Evolutionary conservation across 92 coral and sea anemone genomes (phyloP).

Genomic region (Montipora capitata): DNA sequence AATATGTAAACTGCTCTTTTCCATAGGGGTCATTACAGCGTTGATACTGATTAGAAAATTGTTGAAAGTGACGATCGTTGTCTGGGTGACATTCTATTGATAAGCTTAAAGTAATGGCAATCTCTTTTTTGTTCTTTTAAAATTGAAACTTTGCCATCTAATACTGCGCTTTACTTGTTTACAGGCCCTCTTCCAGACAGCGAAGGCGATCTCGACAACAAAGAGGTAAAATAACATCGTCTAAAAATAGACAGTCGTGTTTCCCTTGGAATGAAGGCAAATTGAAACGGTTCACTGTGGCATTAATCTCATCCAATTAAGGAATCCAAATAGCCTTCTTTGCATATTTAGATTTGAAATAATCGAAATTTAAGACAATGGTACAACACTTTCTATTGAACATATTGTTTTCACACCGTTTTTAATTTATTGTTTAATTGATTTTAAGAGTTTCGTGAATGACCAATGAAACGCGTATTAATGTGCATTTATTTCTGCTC

Average conservation of each 20-base stretch:
- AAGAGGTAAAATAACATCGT: conserved; percentile 50
- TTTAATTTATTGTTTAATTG: conserved; percentile 1
- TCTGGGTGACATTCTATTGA: not conserved
- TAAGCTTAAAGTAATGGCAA: not conserved
- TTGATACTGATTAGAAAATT: not conserved
- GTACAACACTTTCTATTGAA: not conserved
- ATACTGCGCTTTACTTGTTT: conserved; percentile 21
- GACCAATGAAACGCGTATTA: not conserved
- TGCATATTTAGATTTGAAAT: conserved; percentile 12
- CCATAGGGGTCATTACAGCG: not conserved
- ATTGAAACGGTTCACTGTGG: not conserved
- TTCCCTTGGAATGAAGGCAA: not conserved
- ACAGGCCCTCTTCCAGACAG: conserved; percentile 70
- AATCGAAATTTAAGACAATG: conserved; percentile 15
- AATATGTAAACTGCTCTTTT: not conserved
- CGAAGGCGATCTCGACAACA: conserved; percentile 34
- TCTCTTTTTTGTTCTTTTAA: not conserved
- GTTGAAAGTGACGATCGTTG: not conserved
- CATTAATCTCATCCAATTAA: not conserved
- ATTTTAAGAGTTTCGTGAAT: not conserved
- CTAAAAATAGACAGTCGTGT: not conserved
- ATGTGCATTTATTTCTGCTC: not conserved
- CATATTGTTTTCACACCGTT: not conserved
- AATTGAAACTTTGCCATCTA: not conserved
- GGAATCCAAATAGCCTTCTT: not conserved